Evolutionary conservation across 2,888 invertebrate species (phyloP), one percentile per base, ranked within the genome.

Genomic region (Aphidius colemani): DNA sequence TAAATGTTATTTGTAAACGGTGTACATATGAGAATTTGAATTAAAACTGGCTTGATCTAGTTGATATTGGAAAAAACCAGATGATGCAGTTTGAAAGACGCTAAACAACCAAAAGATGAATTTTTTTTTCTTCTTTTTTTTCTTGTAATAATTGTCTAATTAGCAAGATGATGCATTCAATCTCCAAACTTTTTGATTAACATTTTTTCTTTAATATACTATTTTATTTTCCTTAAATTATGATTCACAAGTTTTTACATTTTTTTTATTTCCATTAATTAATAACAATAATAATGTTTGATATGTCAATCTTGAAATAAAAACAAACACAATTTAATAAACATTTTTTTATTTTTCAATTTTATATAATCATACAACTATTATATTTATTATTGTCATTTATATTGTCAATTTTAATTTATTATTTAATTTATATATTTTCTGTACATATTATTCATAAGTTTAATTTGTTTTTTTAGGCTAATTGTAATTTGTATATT

Each of bases 41-140:
- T 79, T 79, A 73, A 79, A 80, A 79, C 79, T 78, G 79, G 79
- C 78, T 79, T 70, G 62, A 78, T 71, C 79, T 73, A 74, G 69
- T 67, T 61, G 56, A 43, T 64, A 68, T 72, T 74, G 72, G 76
- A 73, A 74, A 67, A 64, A 74, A 74, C 78, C 65, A 69, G 70
- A 61, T 30, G 30, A 30, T 30, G 30, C 30, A 30, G 30, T 30
- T 62, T 51, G 45, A 40, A 43, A 68, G 57, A 65, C 62, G 67
- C 53, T 49, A 46, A 18, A 57, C 57, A 48, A 57, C 10, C 46
- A 9, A 18, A 39, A 46, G 9, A 46, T 46, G 46, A 9, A 57
- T 46, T 46, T 43, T 39, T 30, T 46, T 30, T 30, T 45, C 46
- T 57, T 45, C 39, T 46, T 30, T 57, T 39, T 41, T 53, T 58